Percentiles rank a stretch among this genome's conserved stretches.
phyloP scores from a whole-genome alignment of 2,888 invertebrate species.

The Panzeria rudis region DNA sequence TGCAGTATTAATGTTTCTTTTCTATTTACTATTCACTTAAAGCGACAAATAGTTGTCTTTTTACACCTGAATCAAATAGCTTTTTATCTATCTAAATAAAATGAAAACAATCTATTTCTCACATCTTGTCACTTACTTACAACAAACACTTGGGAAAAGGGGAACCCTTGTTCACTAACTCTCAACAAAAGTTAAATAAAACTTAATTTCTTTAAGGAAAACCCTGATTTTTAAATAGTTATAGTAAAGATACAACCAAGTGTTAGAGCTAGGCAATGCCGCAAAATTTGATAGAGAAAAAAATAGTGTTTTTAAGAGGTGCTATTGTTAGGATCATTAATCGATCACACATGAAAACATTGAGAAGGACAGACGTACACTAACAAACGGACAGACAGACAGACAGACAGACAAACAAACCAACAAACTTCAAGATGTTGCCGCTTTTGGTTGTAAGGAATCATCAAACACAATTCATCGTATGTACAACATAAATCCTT shows the following conservation, averaged over 20 bases:
- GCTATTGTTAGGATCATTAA: constrained; percentile 71
- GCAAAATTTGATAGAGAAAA: constrained; percentile 8
- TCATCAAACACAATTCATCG: constrained; percentile 73
- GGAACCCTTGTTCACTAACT: background rate
- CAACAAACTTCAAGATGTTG: constrained; percentile 64
- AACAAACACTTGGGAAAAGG: background rate
- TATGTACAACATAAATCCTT: constrained; percentile 73
- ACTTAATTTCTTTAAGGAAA: constrained; percentile 17
- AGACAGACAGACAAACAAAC: background rate
- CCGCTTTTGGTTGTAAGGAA: constrained; percentile 72
- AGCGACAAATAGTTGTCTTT: constrained; percentile 72
- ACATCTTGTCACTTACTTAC: constrained; percentile 57
- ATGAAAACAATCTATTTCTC: constrained; percentile 70
- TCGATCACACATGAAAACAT: constrained; percentile 67
- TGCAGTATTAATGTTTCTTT: constrained; percentile 57
- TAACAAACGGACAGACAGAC: background rate
- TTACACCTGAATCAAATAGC: constrained; percentile 72
- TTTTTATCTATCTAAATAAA: constrained; percentile 51
- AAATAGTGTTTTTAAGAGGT: constrained; percentile 64
- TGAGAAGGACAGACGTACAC: background rate
- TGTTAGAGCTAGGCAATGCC: background rate
- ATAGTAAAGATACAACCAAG: too few relatives aligned
- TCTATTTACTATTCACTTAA: constrained; percentile 67
- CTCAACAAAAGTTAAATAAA: background rate
- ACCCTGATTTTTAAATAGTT: constrained; percentile 16